Conservation (phyloP, 2,888 invertebrate species). For the Hofmannophila pseudospretella region DNA sequence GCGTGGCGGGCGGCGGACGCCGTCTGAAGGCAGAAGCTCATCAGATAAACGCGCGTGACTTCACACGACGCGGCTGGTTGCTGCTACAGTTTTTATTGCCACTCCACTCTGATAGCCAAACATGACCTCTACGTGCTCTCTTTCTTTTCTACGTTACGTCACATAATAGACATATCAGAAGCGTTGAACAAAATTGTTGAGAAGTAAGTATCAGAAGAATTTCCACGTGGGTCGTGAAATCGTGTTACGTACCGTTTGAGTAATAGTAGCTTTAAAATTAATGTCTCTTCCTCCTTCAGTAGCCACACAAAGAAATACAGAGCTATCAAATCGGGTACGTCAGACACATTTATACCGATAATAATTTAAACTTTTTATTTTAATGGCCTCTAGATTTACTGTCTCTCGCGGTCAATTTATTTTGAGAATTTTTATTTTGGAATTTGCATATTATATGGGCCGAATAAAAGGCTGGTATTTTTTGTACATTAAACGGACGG, state of each 20-base stretch:
- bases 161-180: conserved; percentile 8
- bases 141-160: conserved; percentile 5
- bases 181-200: conserved; percentile 1
- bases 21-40: conserved; percentile 27
- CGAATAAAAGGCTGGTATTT: conserved; percentile 18
- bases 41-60: conserved; percentile 44
- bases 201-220: conserved; percentile 19
- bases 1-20: conserved; percentile 10
- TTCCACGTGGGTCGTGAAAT: conserved; percentile 23
- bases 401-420: conserved; percentile 43
- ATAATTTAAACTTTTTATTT: conserved; percentile 58
- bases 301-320: conserved; percentile 56
- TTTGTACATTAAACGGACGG: conserved; percentile 12
- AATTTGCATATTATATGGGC: conserved; percentile 49
- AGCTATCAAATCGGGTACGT: conserved; percentile 49
- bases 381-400: conserved; percentile 55
- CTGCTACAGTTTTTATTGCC: conserved; percentile 31
- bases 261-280: conserved; percentile 42
- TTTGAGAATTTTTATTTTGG: conserved; percentile 32
- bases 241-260: conserved; percentile 27
- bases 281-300: conserved; percentile 50
- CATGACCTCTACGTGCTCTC: conserved; percentile 18
- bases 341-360: conserved; percentile 55
- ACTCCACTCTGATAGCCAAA: conserved; percentile 16
- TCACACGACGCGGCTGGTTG: conserved; percentile 32